These are phyloP conservation scores for Passer montanus DNA, from an alignment of 2,113 vertebrate species.

Conservation along the genomic window DNA sequence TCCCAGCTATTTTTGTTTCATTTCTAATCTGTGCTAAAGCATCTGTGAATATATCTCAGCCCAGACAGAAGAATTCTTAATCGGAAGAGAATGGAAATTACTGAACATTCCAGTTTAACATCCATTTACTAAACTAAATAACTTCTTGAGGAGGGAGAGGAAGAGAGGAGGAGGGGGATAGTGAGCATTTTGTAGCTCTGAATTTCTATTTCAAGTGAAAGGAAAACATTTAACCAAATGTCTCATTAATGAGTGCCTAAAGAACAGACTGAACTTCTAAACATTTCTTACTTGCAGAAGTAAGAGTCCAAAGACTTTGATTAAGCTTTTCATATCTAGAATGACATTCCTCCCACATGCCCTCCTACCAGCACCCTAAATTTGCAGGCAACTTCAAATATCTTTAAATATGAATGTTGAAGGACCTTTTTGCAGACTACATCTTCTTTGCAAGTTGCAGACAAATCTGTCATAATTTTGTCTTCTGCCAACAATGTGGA, in stretches of 20 bases:
- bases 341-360: background rate
- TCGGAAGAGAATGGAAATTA: background rate
- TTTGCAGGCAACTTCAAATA: conserved; percentile 13
- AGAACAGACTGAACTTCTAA: conserved; percentile 13
- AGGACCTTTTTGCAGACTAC: conserved; percentile 25
- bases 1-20: background rate
- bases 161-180: fast-evolving
- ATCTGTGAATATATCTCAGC: background rate
- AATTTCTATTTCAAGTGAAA: conserved; percentile 5
- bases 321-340: conserved; percentile 23
- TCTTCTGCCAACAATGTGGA: conserved; percentile 10
- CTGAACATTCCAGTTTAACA: background rate
- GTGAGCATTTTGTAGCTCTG: background rate
- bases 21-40: background rate
- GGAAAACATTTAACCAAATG: background rate
- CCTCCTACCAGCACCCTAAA: conserved; percentile 40
- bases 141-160: background rate
- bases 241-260: conserved; percentile 7
- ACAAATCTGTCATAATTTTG: conserved; percentile 32
- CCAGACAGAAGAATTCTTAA: background rate
- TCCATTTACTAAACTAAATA: background rate
- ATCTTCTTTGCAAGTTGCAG: background rate
- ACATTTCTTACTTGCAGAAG: background rate
- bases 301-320: background rate
- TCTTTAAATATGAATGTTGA: background rate